phyloP scores from a whole-genome alignment of 2,113 vertebrate genomes.

The Nycticebus coucang region DNA sequence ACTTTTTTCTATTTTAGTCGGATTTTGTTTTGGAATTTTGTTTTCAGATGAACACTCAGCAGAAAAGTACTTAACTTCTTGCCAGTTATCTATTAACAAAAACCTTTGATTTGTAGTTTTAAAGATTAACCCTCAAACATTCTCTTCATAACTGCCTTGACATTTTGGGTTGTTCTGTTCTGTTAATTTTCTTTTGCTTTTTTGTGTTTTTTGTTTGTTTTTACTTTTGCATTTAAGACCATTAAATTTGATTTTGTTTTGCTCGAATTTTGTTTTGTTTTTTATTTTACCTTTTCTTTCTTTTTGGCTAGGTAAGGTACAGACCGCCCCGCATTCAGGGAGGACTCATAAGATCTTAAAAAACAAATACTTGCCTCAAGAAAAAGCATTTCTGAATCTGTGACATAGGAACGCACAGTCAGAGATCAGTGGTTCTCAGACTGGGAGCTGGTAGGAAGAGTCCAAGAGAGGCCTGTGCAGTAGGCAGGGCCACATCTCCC shows the following conservation, averaged over 20 bases:
- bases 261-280: constrained; percentile 96
- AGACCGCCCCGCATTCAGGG: constrained; percentile 79
- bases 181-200: constrained; percentile 93
- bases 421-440: neutral
- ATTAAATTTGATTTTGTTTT: constrained; percentile 99
- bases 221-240: constrained; percentile 95
- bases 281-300: constrained; percentile 89
- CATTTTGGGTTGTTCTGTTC: constrained; percentile 91
- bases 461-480: neutral
- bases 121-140: constrained; percentile 89
- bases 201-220: constrained; percentile 94
- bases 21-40: constrained; percentile 87
- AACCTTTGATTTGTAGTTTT: constrained; percentile 89
- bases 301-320: constrained; percentile 85
- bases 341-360: constrained; percentile 69
- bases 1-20: constrained; percentile 84
- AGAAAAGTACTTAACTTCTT: constrained; percentile 88
- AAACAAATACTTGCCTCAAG: constrained; percentile 59
- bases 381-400: constrained; percentile 14
- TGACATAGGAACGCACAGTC: neutral
- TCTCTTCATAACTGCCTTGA: constrained; percentile 92
- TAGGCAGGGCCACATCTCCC: neutral
- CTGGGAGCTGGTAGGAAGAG: constrained; percentile 20
- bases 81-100: constrained; percentile 88
- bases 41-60: constrained; percentile 87